Percentiles rank a stretch among this genome's conserved stretches.
phyloP scores from a whole-genome alignment of 2,888 invertebrate genomes.

The Stratiomys singularior region DNA sequence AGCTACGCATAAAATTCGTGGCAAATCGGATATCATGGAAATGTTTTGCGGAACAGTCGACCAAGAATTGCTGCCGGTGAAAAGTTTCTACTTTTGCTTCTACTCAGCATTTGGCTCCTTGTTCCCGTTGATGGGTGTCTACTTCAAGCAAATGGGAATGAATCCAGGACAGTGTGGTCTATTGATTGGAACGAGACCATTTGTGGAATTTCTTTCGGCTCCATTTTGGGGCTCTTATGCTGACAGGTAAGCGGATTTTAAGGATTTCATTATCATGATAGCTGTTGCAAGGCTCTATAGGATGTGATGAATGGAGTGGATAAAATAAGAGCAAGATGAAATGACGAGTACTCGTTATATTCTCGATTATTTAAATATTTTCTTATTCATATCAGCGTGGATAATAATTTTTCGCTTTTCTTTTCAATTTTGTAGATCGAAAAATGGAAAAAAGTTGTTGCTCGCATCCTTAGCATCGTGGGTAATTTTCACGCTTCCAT shows the following conservation, averaged over 20 bases:
- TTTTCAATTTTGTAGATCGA: constrained; percentile 70
- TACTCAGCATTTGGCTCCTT: constrained; percentile 98
- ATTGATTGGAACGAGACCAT: constrained; percentile 94
- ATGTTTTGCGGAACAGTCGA: constrained; percentile 85
- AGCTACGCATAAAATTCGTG: constrained; percentile 89
- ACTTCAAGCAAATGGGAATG: constrained; percentile 99
- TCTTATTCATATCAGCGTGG: not conserved
- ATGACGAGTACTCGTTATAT: not conserved
- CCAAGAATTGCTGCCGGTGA: constrained; percentile 92
- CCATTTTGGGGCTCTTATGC: constrained; percentile 98
- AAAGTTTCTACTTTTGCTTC: constrained; percentile 99
- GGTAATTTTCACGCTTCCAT: constrained; percentile 95
- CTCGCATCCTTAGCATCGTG: constrained; percentile 92
- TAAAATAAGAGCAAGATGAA: not conserved
- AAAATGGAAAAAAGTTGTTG: constrained; percentile 86
- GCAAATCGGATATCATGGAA: constrained; percentile 85
- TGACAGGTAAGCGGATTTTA: constrained; percentile 71
- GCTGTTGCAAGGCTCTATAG: not conserved
- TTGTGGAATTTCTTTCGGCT: constrained; percentile 96
- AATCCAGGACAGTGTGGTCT: constrained; percentile 95
- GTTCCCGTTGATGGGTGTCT: constrained; percentile 98
- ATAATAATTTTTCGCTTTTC: not conserved
- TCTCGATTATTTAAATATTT: not conserved
- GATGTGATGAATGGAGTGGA: not conserved
- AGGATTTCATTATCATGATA: constrained; percentile 4